phyloP scores from a whole-genome alignment of 1,140 invertebrate genomes.

The Monomorium pharaonis region DNA sequence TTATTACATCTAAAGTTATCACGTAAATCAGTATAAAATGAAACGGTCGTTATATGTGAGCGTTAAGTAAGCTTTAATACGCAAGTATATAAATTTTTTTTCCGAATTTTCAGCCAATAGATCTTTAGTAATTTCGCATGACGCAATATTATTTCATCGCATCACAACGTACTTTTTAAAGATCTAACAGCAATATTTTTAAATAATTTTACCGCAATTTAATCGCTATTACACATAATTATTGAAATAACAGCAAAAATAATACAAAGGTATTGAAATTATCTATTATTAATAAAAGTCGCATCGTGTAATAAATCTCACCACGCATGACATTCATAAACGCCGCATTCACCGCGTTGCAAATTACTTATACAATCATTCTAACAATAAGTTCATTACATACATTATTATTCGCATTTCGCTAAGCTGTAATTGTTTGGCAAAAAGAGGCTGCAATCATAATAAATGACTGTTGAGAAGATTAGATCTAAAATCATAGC shows the following conservation, averaged over 20 bases:
- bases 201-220: neutral
- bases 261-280: neutral
- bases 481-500: neutral
- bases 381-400: neutral
- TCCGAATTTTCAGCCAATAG: neutral
- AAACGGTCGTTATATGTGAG: neutral
- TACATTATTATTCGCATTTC: neutral
- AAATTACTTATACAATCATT: neutral
- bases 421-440: neutral
- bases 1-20: neutral
- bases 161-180: neutral
- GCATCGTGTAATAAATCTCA: neutral
- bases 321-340: neutral
- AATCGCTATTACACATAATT: neutral
- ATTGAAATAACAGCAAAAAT: neutral
- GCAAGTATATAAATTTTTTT: neutral
- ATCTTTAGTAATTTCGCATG: neutral
- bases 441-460: neutral
- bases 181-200: neutral
- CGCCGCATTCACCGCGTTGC: neutral
- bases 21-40: neutral
- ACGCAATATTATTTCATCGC: neutral
- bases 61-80: neutral
- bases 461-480: neutral
- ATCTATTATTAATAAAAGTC: neutral